Evolutionary conservation across 2,888 invertebrate species (phyloP).

Genomic region (Formica aserva): DNA sequence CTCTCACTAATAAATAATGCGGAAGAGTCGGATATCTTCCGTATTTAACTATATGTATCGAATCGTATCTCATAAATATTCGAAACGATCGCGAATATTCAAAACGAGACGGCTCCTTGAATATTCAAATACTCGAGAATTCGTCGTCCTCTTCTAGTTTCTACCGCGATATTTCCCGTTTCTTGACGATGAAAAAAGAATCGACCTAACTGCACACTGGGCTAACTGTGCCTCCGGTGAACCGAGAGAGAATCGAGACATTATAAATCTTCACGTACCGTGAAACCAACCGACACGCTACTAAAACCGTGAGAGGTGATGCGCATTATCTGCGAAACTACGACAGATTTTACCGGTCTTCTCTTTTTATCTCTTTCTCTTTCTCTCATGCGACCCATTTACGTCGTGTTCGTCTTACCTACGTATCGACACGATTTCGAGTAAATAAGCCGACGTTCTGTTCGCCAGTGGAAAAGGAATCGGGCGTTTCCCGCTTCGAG

Average conservation of each 20-base stretch:
- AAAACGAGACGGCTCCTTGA: slow-evolving; percentile 14
- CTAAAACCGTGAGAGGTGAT: slow-evolving; percentile 49
- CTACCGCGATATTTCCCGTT: slow-evolving; percentile 22
- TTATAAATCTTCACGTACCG: slow-evolving; percentile 59
- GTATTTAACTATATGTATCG: slow-evolving; percentile 4
- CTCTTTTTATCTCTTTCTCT: not conserved
- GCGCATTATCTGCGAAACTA: slow-evolving; percentile 52
- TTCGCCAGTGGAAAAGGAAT: slow-evolving; percentile 42
- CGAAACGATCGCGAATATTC: slow-evolving; percentile 20
- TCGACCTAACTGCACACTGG: slow-evolving; percentile 38
- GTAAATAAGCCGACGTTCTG: slow-evolving; percentile 49
- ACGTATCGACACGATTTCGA: slow-evolving; percentile 52
- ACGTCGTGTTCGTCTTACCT: slow-evolving; percentile 48
- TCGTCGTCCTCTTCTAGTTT: slow-evolving; percentile 31
- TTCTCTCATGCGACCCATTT: slow-evolving; percentile 33
- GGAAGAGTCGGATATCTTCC: not conserved
- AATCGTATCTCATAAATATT: slow-evolving; percentile 5
- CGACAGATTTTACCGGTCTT: slow-evolving; percentile 41
- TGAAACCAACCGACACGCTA: slow-evolving; percentile 51
- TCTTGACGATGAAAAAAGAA: slow-evolving; percentile 35
- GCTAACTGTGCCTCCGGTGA: slow-evolving; percentile 38
- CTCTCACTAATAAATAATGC: not conserved
- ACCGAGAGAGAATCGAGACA: slow-evolving; percentile 40
- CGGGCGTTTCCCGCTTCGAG: slow-evolving; percentile 52
- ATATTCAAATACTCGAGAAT: slow-evolving; percentile 31